These are phyloP conservation scores for Machaerirhynchus nigripectus DNA, from an alignment of 2,113 vertebrate species.

Conservation along the genomic window DNA sequence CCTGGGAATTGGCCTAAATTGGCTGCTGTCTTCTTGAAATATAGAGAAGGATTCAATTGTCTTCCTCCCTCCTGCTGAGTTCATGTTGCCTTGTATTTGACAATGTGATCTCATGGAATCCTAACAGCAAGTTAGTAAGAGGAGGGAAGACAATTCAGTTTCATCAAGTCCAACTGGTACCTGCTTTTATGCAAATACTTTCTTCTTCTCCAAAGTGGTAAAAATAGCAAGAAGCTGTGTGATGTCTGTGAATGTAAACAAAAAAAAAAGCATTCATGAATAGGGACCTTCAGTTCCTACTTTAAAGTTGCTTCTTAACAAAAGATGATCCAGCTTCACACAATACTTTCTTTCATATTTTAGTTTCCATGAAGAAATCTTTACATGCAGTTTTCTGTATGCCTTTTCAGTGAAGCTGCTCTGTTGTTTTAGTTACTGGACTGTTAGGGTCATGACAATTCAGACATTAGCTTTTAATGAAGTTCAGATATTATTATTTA, in stretches of 20 bases:
- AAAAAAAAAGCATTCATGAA: background rate
- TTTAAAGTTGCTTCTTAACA: background rate
- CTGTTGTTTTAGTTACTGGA: background rate
- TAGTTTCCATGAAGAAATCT: background rate
- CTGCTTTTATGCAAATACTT: constrained; percentile 7
- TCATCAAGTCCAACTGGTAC: background rate
- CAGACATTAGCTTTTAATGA: background rate
- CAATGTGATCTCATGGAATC: background rate
- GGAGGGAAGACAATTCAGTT: background rate
- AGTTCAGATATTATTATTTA: background rate
- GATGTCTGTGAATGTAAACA: background rate
- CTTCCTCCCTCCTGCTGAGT: background rate
- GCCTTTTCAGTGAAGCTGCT: background rate
- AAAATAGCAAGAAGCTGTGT: background rate
- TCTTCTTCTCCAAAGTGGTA: background rate
- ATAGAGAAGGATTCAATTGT: background rate
- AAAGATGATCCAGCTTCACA: background rate
- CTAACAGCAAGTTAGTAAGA: background rate
- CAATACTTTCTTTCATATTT: background rate
- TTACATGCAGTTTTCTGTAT: background rate
- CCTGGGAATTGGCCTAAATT: background rate
- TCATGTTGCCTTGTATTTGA: background rate
- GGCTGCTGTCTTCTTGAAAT: background rate
- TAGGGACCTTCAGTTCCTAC: background rate
- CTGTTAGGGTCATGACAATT: background rate